Evolutionary conservation across 2,888 invertebrate genomes (phyloP), one percentile per base, ranked within the genome.

Genomic region (Melieria omissa): DNA sequence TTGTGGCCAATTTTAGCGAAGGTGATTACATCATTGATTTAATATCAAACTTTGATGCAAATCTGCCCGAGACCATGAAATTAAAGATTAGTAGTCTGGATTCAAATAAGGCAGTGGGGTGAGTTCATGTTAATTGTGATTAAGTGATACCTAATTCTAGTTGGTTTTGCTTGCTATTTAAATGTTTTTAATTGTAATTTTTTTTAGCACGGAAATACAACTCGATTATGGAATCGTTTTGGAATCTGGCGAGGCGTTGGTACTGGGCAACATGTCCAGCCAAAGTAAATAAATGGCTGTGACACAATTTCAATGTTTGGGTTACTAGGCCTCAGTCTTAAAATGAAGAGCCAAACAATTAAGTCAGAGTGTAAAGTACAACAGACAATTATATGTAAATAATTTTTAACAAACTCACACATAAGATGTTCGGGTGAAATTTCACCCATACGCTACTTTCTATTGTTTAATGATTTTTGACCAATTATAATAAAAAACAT

Each of bases 1-100:
- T 74, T 72, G 76, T 82, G n/a, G 83, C 80, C 65, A 84, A 84
- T 76, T 76, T 83, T 6, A 80, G 80, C 44, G 76, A 66, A 16
- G 71, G 58, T 1, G 57, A 73, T 4, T 72, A 71, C 47, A 78
- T 75, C 2, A 71, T 79, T 44, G 76, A 82, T 69, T 75, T 84
- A 0, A 58, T 64, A 9, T 7, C 62, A 3, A 73, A 66, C 4
- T 78, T 78, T 16, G 78, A 78, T 74, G 60, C 2, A 0, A 70
- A 46, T n/a, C 52, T 79, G 42, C 76, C 79, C 0, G 7, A 41
- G 4, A 41, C 65, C 0, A 72, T 79, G 76, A 76, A 29, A 14
- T 42, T 78, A 3, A 73, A 74, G 64, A 52, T 79, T 9, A 61
- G 69, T 41, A 78, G 77, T 61, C 58, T 74, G 54, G 69, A 70